Evolutionary conservation across 2,113 vertebrate genomes (phyloP).

Genomic region (Rhagologus leucostigma): DNA sequence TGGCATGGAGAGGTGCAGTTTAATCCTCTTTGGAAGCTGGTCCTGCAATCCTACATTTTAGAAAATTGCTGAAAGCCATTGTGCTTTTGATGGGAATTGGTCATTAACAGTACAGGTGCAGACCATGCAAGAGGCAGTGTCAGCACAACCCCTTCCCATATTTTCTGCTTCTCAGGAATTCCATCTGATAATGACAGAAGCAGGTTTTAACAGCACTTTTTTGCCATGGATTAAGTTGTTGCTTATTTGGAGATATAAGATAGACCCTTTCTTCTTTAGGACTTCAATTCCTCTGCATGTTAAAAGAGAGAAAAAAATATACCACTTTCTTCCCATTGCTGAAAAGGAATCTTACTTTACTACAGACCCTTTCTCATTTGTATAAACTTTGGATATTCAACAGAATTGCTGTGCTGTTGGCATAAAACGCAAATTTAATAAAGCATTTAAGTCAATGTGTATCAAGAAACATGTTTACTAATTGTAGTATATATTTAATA

Average conservation of each 20-base stretch:
- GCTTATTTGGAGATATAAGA: not conserved
- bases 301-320: not conserved
- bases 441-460: not conserved
- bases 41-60: not conserved
- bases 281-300: not conserved
- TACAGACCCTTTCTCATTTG: not conserved
- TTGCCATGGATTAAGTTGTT: not conserved
- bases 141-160: not conserved
- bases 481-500: not conserved
- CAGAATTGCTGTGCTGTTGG: not conserved
- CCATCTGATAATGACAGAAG: not conserved
- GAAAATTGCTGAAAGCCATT: slow-evolving; percentile 25
- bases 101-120: slow-evolving; percentile 28
- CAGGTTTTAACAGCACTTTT: slow-evolving; percentile 29
- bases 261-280: not conserved
- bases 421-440: not conserved
- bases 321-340: not conserved
- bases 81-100: not conserved
- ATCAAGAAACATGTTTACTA: not conserved
- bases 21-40: slow-evolving; percentile 38
- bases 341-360: not conserved
- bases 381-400: not conserved
- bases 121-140: not conserved
- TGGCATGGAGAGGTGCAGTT: not conserved
- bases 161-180: slow-evolving; percentile 14